These are phyloP conservation scores for Silurus aristotelis DNA, from an alignment of 2,797 vertebrate genomes.

Conservation along the genomic window DNA sequence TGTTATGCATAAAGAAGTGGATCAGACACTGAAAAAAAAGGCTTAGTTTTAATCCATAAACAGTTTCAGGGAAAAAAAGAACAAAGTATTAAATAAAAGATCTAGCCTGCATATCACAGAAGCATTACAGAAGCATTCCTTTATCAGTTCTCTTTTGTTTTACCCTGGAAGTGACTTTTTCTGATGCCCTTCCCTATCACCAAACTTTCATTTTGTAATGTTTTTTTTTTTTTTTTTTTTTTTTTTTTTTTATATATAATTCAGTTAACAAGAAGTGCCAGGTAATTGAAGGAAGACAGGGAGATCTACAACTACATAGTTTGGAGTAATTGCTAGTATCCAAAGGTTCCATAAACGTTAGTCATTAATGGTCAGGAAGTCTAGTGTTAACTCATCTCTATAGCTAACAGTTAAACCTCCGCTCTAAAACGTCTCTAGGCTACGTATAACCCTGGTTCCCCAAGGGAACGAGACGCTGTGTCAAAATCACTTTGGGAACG, in stretches of 20 bases:
- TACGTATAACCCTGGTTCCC: too few species aligned
- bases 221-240: too few species aligned
- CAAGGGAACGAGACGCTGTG: too few species aligned
- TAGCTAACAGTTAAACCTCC: too few species aligned
- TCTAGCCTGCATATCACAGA: neutral
- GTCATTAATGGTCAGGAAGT: neutral
- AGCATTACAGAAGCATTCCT: constrained; percentile 7
- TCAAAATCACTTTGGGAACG: too few species aligned
- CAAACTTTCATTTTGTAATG: neutral
- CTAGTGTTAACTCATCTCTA: too few species aligned
- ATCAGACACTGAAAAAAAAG: neutral
- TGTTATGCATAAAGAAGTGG: neutral
- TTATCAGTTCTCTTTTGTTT: constrained; percentile 2
- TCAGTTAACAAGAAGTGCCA: neutral
- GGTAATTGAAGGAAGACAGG: neutral
- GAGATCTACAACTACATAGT: neutral
- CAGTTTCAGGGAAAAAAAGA: neutral
- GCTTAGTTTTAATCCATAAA: neutral
- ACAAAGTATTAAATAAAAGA: neutral
- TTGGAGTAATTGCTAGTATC: neutral
- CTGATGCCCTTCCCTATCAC: neutral
- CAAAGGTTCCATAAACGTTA: neutral
- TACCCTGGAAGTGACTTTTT: neutral
- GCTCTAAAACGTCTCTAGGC: too few species aligned
- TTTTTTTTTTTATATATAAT: neutral